Conservation (phyloP, 2,888 invertebrate genomes). For the Ophonus ardosiacus region DNA sequence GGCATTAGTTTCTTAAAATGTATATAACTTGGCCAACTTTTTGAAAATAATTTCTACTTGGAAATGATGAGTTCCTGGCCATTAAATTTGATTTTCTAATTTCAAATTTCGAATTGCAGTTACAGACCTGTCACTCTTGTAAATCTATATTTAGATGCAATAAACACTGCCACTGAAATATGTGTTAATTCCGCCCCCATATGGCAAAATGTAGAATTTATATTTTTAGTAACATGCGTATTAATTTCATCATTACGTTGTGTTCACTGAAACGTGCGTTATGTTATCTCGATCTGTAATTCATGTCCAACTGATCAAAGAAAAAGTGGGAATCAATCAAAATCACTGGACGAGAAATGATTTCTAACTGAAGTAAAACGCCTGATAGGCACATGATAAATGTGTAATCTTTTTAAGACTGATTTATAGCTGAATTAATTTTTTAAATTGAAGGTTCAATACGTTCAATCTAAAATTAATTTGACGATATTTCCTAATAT, state of each 20-base stretch:
- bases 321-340: conserved; percentile 7
- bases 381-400: conserved; percentile 31
- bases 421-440: conserved; percentile 60
- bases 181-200: too few species aligned
- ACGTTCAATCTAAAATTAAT: conserved; percentile 37
- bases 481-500: conserved; percentile 54
- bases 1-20: too few species aligned
- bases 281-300: neutral
- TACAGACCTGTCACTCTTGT: too few species aligned
- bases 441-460: conserved; percentile 60
- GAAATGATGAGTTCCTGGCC: too few species aligned
- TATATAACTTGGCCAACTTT: too few species aligned
- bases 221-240: neutral
- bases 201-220: neutral
- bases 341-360: conserved; percentile 35
- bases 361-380: conserved; percentile 17
- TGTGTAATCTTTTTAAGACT: conserved; percentile 54
- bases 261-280: neutral
- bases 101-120: too few species aligned
- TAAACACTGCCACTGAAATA: too few species aligned
- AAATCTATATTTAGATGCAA: too few species aligned
- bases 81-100: too few species aligned
- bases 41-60: too few species aligned
- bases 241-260: neutral
- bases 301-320: conserved; percentile 5